A percentile compares a stretch with the other conserved stretches of the same genome.
Evolutionary conservation across 1,140 invertebrate genomes (phyloP).

Genomic region (Chymomyza costata): DNA sequence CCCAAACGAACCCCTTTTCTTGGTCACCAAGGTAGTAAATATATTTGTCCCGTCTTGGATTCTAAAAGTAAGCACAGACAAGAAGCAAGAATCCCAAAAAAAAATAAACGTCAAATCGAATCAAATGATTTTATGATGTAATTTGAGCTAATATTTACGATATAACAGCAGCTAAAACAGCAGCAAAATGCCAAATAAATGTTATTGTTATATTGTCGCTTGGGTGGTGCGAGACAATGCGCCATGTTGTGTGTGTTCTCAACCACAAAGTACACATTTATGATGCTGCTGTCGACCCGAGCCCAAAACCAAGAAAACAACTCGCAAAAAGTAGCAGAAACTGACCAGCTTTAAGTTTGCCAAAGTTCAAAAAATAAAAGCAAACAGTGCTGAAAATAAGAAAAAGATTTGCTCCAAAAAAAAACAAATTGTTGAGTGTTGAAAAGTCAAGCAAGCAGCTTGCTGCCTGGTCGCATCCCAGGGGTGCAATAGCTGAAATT

Average conservation of each 20-base stretch:
- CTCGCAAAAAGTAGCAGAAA: conserved; percentile 30
- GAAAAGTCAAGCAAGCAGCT: conserved; percentile 53
- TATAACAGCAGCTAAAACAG: conserved; percentile 74
- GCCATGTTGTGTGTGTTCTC: conserved; percentile 6
- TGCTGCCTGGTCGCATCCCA: conserved; percentile 28
- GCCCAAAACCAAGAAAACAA: conserved; percentile 16
- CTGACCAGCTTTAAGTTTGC: conserved; percentile 46
- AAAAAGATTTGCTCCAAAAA: conserved; percentile 5
- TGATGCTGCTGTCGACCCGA: conserved; percentile 47
- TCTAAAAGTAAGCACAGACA: not conserved
- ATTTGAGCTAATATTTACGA: conserved; percentile 75
- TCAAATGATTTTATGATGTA: conserved; percentile 75
- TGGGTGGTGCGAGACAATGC: conserved; percentile 52
- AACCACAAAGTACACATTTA: conserved; percentile 45
- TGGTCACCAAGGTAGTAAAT: no score
- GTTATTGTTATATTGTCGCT: conserved; percentile 75
- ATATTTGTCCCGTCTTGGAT: conserved; percentile 8
- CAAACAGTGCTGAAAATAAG: conserved; percentile 3
- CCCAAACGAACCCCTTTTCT: conserved; percentile 5
- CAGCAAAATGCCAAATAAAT: conserved; percentile 75
- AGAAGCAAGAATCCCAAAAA: conserved; percentile 16
- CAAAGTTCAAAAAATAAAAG: not conserved
- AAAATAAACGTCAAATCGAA: conserved; percentile 75
- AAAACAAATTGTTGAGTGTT: conserved; percentile 46
- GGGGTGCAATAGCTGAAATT: conserved; percentile 57